Percentiles rank a stretch among this genome's conserved stretches.
Evolutionary conservation across 2,113 vertebrate genomes (phyloP).

Genomic region (Noctilio leporinus): DNA sequence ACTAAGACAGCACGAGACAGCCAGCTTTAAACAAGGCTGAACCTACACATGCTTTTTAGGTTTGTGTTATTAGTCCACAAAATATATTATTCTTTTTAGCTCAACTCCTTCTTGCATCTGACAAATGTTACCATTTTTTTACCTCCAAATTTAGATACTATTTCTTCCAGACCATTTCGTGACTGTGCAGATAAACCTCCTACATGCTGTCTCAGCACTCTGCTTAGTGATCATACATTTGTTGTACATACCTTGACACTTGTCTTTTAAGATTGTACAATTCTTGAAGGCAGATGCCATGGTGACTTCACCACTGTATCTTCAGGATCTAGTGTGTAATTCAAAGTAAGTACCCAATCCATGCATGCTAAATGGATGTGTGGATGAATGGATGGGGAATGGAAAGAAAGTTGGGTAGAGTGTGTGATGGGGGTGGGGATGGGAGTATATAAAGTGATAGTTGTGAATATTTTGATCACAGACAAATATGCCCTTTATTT

Average conservation of each 20-base stretch:
- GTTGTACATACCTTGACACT: background rate
- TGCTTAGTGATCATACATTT: background rate
- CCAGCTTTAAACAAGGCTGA: background rate
- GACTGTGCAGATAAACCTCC: background rate
- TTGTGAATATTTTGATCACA: background rate
- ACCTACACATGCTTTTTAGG: background rate
- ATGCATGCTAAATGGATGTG: background rate
- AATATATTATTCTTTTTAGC: background rate
- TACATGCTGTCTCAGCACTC: background rate
- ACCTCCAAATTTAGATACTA: background rate
- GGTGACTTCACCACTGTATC: background rate
- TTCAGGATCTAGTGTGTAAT: background rate
- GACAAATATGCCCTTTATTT: background rate
- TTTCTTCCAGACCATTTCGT: background rate
- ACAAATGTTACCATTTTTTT: background rate
- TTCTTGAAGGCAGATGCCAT: background rate
- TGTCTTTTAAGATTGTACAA: background rate
- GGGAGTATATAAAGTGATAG: background rate
- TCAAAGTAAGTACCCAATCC: background rate
- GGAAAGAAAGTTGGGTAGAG: too few relatives aligned
- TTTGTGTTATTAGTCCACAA: background rate
- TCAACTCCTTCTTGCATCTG: background rate
- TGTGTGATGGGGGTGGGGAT: background rate
- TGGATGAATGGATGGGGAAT: background rate
- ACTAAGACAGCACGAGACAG: background rate